Conservation (phyloP, 2,888 invertebrate species). For the Gerris lacustris region DNA sequence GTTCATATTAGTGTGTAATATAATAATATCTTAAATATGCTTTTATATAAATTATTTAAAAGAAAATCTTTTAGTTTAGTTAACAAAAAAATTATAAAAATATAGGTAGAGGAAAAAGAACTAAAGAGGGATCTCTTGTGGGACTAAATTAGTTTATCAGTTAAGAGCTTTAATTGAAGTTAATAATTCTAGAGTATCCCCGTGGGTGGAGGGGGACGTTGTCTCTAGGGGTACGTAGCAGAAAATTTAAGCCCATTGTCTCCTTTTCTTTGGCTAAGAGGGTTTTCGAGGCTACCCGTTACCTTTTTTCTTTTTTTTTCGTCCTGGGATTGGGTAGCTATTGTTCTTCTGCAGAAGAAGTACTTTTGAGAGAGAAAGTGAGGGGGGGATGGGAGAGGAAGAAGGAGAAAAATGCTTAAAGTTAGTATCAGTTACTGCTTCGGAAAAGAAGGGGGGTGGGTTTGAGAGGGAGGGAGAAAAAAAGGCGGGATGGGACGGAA, state of each 20-base stretch:
- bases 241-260: slow-evolving; percentile 3
- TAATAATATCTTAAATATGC: no score
- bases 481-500: not conserved
- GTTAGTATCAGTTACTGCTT: not conserved
- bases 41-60: no score
- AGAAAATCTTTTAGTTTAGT: no score
- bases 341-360: not conserved
- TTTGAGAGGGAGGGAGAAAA: not conserved
- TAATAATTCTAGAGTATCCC: not conserved
- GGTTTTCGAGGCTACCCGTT: not conserved
- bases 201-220: not conserved
- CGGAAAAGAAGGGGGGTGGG: not conserved
- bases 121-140: not conserved
- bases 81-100: no score
- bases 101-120: not conserved
- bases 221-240: not conserved
- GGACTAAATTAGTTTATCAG: not conserved
- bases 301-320: not conserved
- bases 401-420: not conserved
- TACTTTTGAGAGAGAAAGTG: not conserved
- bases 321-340: not conserved
- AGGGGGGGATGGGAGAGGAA: not conserved
- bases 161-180: slow-evolving; percentile 1
- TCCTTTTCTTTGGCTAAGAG: not conserved
- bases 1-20: no score